Evolutionary conservation across 1,140 invertebrate species (phyloP).

Genomic region (Callitettix versicolor): DNA sequence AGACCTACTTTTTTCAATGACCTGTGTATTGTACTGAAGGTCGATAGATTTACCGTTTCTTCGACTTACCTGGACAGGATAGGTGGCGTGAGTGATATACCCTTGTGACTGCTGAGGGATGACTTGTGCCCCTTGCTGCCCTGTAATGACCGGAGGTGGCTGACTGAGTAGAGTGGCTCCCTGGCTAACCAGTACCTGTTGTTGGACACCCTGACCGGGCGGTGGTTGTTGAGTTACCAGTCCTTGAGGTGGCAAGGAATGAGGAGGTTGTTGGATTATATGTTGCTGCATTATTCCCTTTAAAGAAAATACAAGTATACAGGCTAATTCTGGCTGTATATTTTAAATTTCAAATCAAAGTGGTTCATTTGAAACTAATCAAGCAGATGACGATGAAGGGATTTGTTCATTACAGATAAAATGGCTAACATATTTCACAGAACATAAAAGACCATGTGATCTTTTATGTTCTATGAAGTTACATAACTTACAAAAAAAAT

Average conservation of each 20-base stretch:
- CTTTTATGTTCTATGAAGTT: too few species aligned
- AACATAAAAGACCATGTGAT: too few species aligned
- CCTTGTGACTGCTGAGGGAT: constrained; percentile 32
- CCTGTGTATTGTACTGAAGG: neutral
- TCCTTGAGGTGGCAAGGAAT: too few species aligned
- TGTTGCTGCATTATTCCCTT: neutral
- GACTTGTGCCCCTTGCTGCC: constrained; percentile 14
- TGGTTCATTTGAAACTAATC: too few species aligned
- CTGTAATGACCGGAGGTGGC: neutral
- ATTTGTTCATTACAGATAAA: too few species aligned
- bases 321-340: too few species aligned
- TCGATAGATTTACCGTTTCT: too few species aligned
- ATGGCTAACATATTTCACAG: too few species aligned
- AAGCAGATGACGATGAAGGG: too few species aligned
- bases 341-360: too few species aligned
- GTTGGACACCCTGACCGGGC: neutral
- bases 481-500: too few species aligned
- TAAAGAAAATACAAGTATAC: neutral
- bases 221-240: neutral
- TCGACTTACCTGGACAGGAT: constrained; percentile 15
- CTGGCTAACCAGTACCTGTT: neutral
- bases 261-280: neutral
- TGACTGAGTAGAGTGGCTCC: neutral
- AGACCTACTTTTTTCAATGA: neutral
- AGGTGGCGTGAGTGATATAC: constrained; percentile 16